Evolutionary conservation across 2,797 vertebrate species (phyloP), one percentile per base, ranked within the genome.

Genomic region (Lepus oiostolus): DNA sequence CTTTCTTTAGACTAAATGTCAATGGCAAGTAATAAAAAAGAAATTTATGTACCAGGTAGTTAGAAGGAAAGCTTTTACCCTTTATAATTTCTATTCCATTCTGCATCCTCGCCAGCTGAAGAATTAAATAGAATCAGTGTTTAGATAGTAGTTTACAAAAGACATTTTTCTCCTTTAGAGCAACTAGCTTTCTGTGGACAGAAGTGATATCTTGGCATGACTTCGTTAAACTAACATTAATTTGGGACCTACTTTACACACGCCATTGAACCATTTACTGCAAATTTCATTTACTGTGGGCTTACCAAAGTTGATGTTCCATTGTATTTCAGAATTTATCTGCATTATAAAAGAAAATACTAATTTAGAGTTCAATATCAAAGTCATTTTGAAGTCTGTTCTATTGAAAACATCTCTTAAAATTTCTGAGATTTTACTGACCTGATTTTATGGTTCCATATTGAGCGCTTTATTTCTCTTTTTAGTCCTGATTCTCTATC

Each of bases 191-290:
- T 85, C 47, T 65, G 17, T 68, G 32, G 21, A 89, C 11, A 62
- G 42, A 91, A 95, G 60, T 91, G 58, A 88, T 84, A 83, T 86
- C 81, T 90, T 47, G n/a, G 35, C 7, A 47, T 89, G 50, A 47
- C 16, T 88, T 93, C n/a, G n/a, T n/a, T 77, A 24, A 70, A 54
- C 74, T 82, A 24, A 47, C 13, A 32, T 63, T 32, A 5, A 88
- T 52, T 17, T 2, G 81, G 32, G 62, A 82, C 28, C n/a, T 38
- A 68, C 12, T 65, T 9, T 54, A 7, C 75, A 2, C 13, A 85
- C 9, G 14, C 60, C 32, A 74, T 32, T 85, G 79, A 93, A 60
- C 17, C 62, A 62, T 42, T 72, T 10, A n/a, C 74, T 90, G 24
- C 30, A 47, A 76, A 38, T 90, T 65, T 67, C 67, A 85, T 74